phyloP scores from a whole-genome alignment of 2,797 vertebrate species.

The Takifugu ocellatus region DNA sequence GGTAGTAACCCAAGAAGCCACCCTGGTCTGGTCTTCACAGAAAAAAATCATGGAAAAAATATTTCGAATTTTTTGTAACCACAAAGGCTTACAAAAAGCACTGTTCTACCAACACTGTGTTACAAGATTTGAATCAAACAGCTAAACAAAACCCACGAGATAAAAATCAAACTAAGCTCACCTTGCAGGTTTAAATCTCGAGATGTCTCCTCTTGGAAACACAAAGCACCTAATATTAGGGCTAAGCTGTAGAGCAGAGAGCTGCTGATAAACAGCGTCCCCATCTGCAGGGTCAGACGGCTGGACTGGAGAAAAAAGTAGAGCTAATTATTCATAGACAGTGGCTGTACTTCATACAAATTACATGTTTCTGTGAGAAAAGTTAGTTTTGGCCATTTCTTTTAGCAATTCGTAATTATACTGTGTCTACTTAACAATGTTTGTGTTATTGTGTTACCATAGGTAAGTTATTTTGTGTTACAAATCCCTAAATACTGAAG shows the following conservation, averaged over 20 bases:
- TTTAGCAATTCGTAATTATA: background rate
- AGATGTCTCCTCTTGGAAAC: slow-evolving; percentile 84
- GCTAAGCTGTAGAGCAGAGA: slow-evolving; percentile 33
- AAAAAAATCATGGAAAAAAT: background rate
- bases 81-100: background rate
- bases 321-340: background rate
- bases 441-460: background rate
- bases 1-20: slow-evolving; percentile 84
- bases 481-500: too few species aligned
- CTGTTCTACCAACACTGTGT: too few species aligned
- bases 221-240: slow-evolving; percentile 85
- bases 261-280: slow-evolving; percentile 12
- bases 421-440: background rate
- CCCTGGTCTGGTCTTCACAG: slow-evolving; percentile 71
- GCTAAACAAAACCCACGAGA: too few species aligned
- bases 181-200: slow-evolving; percentile 84
- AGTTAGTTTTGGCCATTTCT: too few species aligned
- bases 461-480: background rate
- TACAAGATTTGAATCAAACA: too few species aligned
- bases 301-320: slow-evolving; percentile 23
- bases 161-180: slow-evolving; percentile 43
- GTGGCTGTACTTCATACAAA: background rate
- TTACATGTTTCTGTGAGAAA: too few species aligned
- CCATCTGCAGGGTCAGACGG: background rate
- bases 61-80: background rate